Base-by-base conservation (phyloP, 2,888 invertebrate genomes). In the Aphodius granarius region DNA sequence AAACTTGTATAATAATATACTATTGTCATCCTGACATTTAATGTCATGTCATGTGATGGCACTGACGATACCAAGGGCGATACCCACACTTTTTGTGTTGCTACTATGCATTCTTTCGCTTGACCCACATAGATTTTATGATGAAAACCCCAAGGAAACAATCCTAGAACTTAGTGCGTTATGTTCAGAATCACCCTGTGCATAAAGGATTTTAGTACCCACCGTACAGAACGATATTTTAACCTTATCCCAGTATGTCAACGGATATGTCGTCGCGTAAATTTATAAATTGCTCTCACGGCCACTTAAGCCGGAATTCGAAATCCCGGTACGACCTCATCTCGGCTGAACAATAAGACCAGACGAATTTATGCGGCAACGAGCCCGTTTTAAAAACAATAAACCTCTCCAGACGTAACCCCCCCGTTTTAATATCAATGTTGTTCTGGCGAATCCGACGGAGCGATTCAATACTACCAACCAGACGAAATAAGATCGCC, bases 351-450 rank as follows among this genome's bases (percentile, higher is more conserved):
- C 43, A 43, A 43, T 43, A 43, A 6, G 43, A 43, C 43, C 43
- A 13, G 43, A 43, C 43, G 43, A 43, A 43, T 43, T 43, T 43
- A 43, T 43, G 43, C 43, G 43, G 43, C 43, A 43, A 43, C 3
- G 43, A 13, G 43, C 43, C 62, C 66, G 62, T 66, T 73, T 73
- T 19, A 22, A 66, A 73, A 73, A 73, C 73, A 73, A 73, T 73
- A 73, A 73, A 73, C 73, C 63, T 68, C 62, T 73, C 73, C 66
- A 66, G 68, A 73, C 66, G 19, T 43, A 19, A 18, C 73, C 43
- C 19, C 66, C n/a, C 22, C 73, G 73, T 73, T 73, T 66, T 66
- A 73, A 73, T 73, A 66, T 73, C 73, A 73, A 66, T 73, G 73
- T 73, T 66, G 66, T 62, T 66, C 62, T 66, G 62, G 43, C 22